Conservation (phyloP, 92 coral and sea anemone genomes). For the Parazoanthus swiftii region DNA sequence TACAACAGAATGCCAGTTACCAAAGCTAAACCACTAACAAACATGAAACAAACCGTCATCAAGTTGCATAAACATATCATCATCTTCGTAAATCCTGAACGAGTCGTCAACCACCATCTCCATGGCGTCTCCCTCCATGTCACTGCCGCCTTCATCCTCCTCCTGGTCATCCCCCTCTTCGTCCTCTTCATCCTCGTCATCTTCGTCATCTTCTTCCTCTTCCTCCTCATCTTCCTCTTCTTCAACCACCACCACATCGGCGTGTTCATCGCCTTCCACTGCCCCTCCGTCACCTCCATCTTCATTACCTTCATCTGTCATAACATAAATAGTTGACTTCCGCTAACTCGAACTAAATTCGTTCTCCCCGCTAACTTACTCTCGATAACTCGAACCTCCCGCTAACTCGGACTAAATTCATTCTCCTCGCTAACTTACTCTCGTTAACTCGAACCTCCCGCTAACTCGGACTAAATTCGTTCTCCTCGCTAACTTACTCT, state of each 20-base stretch:
- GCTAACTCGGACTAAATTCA: too few relatives aligned
- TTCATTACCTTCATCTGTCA: constrained; percentile 58
- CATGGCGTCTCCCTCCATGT: constrained; percentile 82
- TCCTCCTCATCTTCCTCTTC: constrained; percentile 70
- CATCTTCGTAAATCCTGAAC: constrained; percentile 80
- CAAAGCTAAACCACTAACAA: background rate
- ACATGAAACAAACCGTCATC: constrained; percentile 62
- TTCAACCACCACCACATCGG: constrained; percentile 67
- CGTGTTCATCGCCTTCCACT: constrained; percentile 55
- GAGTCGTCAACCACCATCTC: constrained; percentile 84
- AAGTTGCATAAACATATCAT: constrained; percentile 81
- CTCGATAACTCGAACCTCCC: too few relatives aligned
- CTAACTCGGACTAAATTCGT: too few relatives aligned
- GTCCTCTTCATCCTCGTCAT: constrained; percentile 85
- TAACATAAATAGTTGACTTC: background rate
- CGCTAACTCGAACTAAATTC: too few relatives aligned
- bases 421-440: too few relatives aligned
- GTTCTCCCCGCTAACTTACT: too few relatives aligned
- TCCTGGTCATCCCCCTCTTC: constrained; percentile 86
- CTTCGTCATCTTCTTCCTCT: constrained; percentile 77
- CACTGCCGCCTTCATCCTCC: constrained; percentile 91
- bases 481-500: too few relatives aligned
- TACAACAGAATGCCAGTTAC: background rate
- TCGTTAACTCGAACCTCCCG: too few relatives aligned
- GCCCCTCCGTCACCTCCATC: constrained; percentile 48